Percentiles rank a stretch among this genome's conserved stretches.
These are phyloP conservation scores for Actias luna DNA, from an alignment of 2,888 invertebrate genomes.

Conservation along the genomic window DNA sequence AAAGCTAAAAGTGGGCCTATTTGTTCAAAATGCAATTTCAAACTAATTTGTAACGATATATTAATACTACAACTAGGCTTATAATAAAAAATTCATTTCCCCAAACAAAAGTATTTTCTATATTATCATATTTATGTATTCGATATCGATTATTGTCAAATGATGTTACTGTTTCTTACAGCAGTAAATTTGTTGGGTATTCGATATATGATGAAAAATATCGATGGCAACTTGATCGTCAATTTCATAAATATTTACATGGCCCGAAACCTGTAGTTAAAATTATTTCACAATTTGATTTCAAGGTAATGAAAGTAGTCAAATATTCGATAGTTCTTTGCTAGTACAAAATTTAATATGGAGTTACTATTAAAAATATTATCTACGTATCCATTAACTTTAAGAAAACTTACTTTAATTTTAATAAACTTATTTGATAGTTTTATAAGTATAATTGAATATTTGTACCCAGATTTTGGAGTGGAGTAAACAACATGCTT, in stretches of 20 bases:
- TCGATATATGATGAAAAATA: too few species aligned
- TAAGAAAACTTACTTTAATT: slow-evolving; percentile 62
- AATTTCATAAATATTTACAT: background rate
- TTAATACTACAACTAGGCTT: too few species aligned
- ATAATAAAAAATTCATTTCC: too few species aligned
- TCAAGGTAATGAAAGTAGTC: slow-evolving; percentile 30
- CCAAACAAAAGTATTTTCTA: too few species aligned
- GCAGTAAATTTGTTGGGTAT: background rate
- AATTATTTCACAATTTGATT: slow-evolving; percentile 33
- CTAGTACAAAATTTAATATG: slow-evolving; percentile 37
- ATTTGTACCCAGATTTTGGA: slow-evolving; percentile 73
- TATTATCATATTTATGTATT: too few species aligned
- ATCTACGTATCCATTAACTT: slow-evolving; percentile 52
- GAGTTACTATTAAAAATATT: slow-evolving; percentile 61
- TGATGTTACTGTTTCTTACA: too few species aligned
- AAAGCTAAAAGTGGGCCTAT: too few species aligned
- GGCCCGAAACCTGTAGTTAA: background rate
- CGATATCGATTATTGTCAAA: too few species aligned
- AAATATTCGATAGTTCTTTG: background rate
- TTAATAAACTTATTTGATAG: slow-evolving; percentile 62
- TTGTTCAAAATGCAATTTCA: too few species aligned
- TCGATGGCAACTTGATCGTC: too few species aligned
- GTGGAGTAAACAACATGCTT: slow-evolving; percentile 63
- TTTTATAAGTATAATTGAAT: slow-evolving; percentile 61
- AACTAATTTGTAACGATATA: too few species aligned